phyloP scores from a whole-genome alignment of 2,888 invertebrate genomes.

The Melinaea menophilus region DNA sequence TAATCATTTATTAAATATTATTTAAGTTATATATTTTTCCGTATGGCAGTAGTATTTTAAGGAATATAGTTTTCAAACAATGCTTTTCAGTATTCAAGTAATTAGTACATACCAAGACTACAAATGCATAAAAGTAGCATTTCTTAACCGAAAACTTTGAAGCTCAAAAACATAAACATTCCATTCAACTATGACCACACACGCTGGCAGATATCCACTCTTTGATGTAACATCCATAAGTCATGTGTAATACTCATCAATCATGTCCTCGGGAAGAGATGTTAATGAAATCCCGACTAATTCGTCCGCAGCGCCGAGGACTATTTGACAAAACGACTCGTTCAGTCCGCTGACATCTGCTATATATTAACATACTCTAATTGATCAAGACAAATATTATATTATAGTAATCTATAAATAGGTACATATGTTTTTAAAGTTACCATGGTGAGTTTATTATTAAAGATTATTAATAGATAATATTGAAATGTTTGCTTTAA shows the following conservation, averaged over 20 bases:
- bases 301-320: constrained; percentile 40
- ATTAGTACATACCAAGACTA: too few species aligned
- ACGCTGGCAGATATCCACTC: constrained; percentile 10
- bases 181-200: background rate
- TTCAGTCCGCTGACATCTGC: constrained; percentile 50
- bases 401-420: too few species aligned
- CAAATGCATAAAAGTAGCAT: too few species aligned
- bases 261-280: constrained; percentile 46
- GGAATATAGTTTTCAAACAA: too few species aligned
- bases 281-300: constrained; percentile 54
- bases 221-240: constrained; percentile 23
- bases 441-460: too few species aligned
- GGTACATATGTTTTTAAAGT: too few species aligned
- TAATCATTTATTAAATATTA: too few species aligned
- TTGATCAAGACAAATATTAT: constrained; percentile 18
- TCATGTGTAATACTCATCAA: constrained; percentile 42
- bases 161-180: background rate
- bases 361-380: constrained; percentile 65
- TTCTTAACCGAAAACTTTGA: background rate
- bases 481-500: too few species aligned
- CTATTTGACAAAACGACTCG: constrained; percentile 52
- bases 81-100: too few species aligned
- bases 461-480: too few species aligned
- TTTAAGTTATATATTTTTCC: too few species aligned
- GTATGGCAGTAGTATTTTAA: too few species aligned